Conservation (phyloP, 2,113 vertebrate species). For the Martes martes region DNA sequence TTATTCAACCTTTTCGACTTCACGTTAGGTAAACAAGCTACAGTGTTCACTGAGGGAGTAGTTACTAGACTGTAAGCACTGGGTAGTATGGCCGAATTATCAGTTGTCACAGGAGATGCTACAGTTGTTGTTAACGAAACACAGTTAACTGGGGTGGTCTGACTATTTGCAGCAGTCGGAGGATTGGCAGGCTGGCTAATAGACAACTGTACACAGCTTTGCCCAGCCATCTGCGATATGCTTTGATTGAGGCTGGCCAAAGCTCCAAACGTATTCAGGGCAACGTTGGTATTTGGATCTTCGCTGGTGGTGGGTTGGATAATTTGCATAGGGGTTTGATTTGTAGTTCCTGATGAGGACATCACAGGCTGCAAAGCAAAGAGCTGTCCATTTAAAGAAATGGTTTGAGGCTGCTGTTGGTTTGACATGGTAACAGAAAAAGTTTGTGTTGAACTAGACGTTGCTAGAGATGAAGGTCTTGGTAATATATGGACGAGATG, state of each 20-base stretch:
- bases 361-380: slow-evolving; percentile 96
- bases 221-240: slow-evolving; percentile 93
- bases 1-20: slow-evolving; percentile 87
- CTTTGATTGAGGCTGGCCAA: slow-evolving; percentile 97
- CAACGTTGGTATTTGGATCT: slow-evolving; percentile 94
- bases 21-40: slow-evolving; percentile 62
- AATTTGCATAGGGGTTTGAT: slow-evolving; percentile 92
- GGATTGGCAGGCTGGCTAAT: slow-evolving; percentile 80
- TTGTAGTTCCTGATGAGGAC: slow-evolving; percentile 88
- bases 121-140: slow-evolving; percentile 73
- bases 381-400: slow-evolving; percentile 97
- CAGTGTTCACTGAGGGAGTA: slow-evolving; percentile 57
- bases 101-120: slow-evolving; percentile 64
- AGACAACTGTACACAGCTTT: slow-evolving; percentile 86
- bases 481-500: slow-evolving; percentile 97
- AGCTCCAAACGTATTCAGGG: slow-evolving; percentile 95
- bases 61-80: slow-evolving; percentile 65
- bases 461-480: slow-evolving; percentile 85
- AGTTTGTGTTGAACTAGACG: slow-evolving; percentile 79
- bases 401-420: slow-evolving; percentile 92
- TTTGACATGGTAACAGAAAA: slow-evolving; percentile 82
- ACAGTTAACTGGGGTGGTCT: slow-evolving; percentile 74
- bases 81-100: slow-evolving; percentile 71
- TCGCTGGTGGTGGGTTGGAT: slow-evolving; percentile 95
- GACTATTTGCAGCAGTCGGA: slow-evolving; percentile 78